Evolutionary conservation across 1,140 invertebrate genomes (phyloP).

Genomic region (Zaprionus gabonicus): DNA sequence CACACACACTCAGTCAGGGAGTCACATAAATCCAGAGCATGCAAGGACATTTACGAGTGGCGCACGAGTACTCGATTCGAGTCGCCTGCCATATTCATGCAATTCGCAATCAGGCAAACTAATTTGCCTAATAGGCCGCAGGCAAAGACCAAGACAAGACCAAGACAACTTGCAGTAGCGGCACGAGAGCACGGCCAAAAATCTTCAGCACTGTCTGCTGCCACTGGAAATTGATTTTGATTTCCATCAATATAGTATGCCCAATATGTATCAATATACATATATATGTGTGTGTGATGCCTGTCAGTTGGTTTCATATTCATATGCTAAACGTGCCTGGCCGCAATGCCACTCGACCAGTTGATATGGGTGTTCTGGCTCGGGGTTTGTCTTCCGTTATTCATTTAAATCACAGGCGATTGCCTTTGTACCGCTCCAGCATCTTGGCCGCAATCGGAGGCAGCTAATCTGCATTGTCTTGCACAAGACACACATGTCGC

Average conservation of each 20-base stretch:
- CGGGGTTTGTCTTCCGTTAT: constrained; percentile 31
- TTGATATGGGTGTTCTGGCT: constrained; percentile 56
- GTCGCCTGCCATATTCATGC: constrained; percentile 19
- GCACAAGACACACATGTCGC: constrained; percentile 51
- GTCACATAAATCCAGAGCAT: constrained; percentile 46
- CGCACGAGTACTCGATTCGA: not conserved
- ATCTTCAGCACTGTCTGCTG: constrained; percentile 48
- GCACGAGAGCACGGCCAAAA: constrained; percentile 10
- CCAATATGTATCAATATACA: not conserved
- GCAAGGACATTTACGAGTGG: constrained; percentile 49
- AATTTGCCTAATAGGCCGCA: constrained; percentile 65
- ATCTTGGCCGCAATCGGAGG: constrained; percentile 2
- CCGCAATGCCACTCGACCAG: constrained; percentile 24
- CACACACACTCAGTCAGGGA: constrained; percentile 25
- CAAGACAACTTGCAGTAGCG: not conserved
- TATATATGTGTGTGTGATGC: not conserved
- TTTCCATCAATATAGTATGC: constrained; percentile 55
- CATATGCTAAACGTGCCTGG: constrained; percentile 55
- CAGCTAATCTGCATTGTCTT: constrained; percentile 73
- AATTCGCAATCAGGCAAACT: constrained; percentile 66
- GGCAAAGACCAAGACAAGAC: constrained; percentile 28
- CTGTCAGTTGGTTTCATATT: constrained; percentile 32
- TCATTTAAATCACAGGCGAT: constrained; percentile 70
- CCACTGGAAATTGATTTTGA: constrained; percentile 64
- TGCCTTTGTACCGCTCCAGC: constrained; percentile 41